Conservation (phyloP, 2,113 vertebrate genomes). For the Stigmatopora argus region DNA sequence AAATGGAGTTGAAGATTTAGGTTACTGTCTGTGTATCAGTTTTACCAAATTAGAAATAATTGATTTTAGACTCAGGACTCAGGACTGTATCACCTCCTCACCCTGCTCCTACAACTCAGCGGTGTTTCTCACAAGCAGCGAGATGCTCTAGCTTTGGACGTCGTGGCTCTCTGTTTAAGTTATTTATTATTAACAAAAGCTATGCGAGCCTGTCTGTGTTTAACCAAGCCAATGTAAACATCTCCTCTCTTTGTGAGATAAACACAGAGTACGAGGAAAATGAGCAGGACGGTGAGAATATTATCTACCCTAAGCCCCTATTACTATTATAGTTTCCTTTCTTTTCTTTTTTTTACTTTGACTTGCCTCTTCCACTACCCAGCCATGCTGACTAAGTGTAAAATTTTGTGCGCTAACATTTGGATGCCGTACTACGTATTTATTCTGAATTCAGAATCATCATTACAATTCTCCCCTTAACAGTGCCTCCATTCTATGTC, state of each 20-base stretch:
- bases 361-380: background rate
- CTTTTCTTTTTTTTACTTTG: background rate
- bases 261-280: constrained; percentile 48
- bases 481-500: background rate
- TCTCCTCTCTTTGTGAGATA: constrained; percentile 51
- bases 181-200: constrained; percentile 68
- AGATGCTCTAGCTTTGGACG: constrained; percentile 24
- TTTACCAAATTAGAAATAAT: constrained; percentile 46
- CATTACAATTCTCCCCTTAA: background rate
- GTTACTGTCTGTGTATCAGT: constrained; percentile 36
- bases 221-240: constrained; percentile 61
- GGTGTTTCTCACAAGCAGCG: constrained; percentile 25
- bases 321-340: constrained; percentile 11
- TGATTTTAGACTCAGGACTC: background rate
- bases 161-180: constrained; percentile 48
- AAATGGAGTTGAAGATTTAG: constrained; percentile 22
- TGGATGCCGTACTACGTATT: too few relatives aligned
- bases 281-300: constrained; percentile 37
- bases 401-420: too few relatives aligned
- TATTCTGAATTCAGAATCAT: background rate
- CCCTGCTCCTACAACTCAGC: constrained; percentile 18
- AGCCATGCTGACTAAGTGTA: background rate
- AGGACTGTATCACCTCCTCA: constrained; percentile 4
- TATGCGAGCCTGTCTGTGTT: constrained; percentile 50
- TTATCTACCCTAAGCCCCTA: constrained; percentile 11